These are phyloP conservation scores for Emydocephalus ijimae DNA, from an alignment of 2,113 vertebrate genomes.

Conservation along the genomic window DNA sequence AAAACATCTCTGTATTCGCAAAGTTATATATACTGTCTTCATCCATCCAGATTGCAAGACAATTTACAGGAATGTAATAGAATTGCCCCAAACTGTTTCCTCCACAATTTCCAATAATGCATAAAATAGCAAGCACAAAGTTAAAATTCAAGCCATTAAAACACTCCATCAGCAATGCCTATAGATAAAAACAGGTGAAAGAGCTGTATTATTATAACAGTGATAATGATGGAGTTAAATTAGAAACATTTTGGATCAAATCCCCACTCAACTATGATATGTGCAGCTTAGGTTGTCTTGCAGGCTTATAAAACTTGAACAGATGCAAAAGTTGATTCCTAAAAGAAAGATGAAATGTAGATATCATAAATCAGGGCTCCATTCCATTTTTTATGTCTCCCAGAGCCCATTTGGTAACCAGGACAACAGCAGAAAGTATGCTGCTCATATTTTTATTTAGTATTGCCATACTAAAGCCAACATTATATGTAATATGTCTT, in stretches of 20 bases:
- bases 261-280: background rate
- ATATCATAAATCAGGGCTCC: background rate
- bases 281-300: background rate
- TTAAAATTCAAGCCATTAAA: background rate
- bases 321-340: background rate
- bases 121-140: background rate
- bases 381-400: background rate
- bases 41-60: background rate
- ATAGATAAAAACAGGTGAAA: background rate
- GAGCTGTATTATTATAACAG: background rate
- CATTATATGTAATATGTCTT: background rate
- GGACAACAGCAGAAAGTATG: background rate
- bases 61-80: background rate
- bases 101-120: background rate
- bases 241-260: background rate
- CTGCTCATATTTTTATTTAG: background rate
- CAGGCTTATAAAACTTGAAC: background rate
- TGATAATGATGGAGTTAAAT: background rate
- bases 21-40: background rate
- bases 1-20: background rate
- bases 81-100: background rate
- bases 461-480: background rate
- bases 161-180: background rate
- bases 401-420: background rate
- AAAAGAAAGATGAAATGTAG: background rate